Evolutionary conservation across 2,888 invertebrate species (phyloP).

Genomic region (Nebria salina): DNA sequence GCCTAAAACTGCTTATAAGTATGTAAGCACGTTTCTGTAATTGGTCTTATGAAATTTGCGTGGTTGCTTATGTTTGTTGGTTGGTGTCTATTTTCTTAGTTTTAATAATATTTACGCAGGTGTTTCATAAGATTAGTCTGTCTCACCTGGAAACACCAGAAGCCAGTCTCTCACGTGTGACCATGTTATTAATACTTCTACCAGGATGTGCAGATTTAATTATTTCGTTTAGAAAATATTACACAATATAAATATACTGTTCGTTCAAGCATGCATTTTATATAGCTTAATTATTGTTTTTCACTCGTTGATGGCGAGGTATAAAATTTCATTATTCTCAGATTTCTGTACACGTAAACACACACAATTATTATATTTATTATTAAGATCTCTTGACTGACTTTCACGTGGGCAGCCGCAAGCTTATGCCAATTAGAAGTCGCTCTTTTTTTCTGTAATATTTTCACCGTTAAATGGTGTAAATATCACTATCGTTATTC

Average conservation of each 20-base stretch:
- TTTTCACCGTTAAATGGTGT: background rate
- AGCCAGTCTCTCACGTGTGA: background rate
- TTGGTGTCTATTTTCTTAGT: too few relatives aligned
- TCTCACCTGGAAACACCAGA: background rate
- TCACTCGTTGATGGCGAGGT: conserved; percentile 8
- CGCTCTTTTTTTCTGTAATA: background rate
- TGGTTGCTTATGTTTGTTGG: too few relatives aligned
- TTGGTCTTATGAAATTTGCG: background rate
- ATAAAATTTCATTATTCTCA: conserved; percentile 37
- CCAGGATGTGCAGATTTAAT: background rate
- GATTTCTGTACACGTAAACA: conserved; percentile 35
- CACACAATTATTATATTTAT: conserved; percentile 20
- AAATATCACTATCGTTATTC: background rate
- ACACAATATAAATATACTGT: conserved; percentile 4
- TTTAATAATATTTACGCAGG: too few relatives aligned
- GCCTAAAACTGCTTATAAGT: background rate
- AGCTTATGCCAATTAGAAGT: background rate
- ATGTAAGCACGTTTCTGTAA: background rate
- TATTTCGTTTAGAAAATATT: conserved; percentile 1
- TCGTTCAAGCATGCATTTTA: conserved; percentile 29
- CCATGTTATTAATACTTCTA: background rate
- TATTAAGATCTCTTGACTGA: background rate
- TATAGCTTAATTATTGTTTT: conserved; percentile 43
- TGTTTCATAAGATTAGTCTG: background rate
- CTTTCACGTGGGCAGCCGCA: conserved; percentile 18